Conservation (phyloP, 2,888 invertebrate species). For the Liopterus haemorrhoidalis region DNA sequence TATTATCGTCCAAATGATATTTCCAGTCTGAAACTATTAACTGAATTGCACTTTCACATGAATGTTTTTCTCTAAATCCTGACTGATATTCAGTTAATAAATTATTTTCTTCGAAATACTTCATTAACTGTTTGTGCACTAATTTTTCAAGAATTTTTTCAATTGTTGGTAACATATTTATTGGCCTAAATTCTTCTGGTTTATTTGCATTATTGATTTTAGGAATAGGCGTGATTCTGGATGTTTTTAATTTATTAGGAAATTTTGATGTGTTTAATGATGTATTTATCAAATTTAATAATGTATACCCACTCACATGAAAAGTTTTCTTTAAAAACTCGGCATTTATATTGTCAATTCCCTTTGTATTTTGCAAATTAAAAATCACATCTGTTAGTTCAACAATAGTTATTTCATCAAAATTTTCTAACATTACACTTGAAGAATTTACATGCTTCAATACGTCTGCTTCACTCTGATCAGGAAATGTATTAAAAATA, state of each 20-base stretch:
- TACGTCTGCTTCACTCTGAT: too few relatives aligned
- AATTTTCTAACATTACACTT: too few relatives aligned
- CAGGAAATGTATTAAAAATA: too few relatives aligned
- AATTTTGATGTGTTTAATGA: background rate
- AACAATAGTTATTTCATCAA: background rate
- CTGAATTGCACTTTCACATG: conserved; percentile 1
- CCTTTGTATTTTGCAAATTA: background rate
- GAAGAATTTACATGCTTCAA: too few relatives aligned
- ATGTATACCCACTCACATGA: background rate
- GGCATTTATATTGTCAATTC: background rate
- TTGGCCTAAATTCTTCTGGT: conserved; percentile 12
- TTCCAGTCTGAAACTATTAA: background rate
- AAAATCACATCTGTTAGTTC: background rate
- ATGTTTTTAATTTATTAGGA: background rate
- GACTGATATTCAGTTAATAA: background rate
- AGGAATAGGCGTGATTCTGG: background rate
- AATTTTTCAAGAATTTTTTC: conserved; percentile 8
- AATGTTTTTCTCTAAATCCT: background rate
- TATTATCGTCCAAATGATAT: background rate
- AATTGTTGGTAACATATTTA: conserved; percentile 6
- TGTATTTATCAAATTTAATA: conserved; percentile 4
- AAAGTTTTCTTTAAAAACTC: background rate
- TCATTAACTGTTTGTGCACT: background rate
- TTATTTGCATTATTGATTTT: conserved; percentile 6
- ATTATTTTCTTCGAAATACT: conserved; percentile 5